These are phyloP conservation scores for Cliona cf. orientalis DNA, from an alignment of 37 sponge, comb jelly and placozoan genomes.

Conservation along the genomic window DNA sequence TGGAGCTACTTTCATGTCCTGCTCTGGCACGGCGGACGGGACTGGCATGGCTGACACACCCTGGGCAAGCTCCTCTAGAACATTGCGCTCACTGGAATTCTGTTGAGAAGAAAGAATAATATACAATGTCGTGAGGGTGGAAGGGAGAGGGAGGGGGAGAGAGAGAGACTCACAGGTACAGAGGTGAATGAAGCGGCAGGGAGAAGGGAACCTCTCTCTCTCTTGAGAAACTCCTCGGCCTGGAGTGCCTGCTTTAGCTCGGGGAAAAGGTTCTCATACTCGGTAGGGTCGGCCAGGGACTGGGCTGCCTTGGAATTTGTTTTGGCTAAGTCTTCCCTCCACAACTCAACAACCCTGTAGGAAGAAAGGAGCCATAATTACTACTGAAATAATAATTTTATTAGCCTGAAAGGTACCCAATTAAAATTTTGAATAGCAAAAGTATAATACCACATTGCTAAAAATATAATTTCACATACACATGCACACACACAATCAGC, in stretches of 20 bases:
- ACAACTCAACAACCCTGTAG: slow-evolving; percentile 81
- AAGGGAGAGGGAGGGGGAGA: not conserved
- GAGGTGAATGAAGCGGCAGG: slow-evolving; percentile 63
- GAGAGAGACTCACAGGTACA: slow-evolving; percentile 4
- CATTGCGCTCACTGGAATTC: slow-evolving; percentile 37
- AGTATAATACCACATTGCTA: no score
- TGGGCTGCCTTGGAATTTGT: slow-evolving; percentile 91
- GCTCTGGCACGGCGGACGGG: not conserved
- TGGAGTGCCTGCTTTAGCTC: slow-evolving; percentile 76
- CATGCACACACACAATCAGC: no score
- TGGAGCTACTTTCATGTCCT: not conserved
- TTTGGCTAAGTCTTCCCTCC: slow-evolving; percentile 82
- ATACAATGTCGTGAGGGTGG: not conserved
- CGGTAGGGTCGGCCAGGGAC: slow-evolving; percentile 88
- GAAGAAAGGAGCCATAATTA: no score
- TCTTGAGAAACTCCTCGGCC: slow-evolving; percentile 72
- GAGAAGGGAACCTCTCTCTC: slow-evolving; percentile 44
- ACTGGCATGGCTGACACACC: slow-evolving; percentile 4
- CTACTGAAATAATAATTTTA: no score
- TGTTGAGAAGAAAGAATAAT: slow-evolving; percentile 2
- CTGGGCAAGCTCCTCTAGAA: slow-evolving; percentile 49
- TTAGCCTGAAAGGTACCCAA: no score
- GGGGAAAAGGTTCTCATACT: slow-evolving; percentile 95
- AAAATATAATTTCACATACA: no score
- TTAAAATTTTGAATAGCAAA: no score